A percentile compares a stretch with the other conserved stretches of the same genome.
phyloP scores from a whole-genome alignment of 2,888 invertebrate genomes.

The Schrankia costaestrigalis region DNA sequence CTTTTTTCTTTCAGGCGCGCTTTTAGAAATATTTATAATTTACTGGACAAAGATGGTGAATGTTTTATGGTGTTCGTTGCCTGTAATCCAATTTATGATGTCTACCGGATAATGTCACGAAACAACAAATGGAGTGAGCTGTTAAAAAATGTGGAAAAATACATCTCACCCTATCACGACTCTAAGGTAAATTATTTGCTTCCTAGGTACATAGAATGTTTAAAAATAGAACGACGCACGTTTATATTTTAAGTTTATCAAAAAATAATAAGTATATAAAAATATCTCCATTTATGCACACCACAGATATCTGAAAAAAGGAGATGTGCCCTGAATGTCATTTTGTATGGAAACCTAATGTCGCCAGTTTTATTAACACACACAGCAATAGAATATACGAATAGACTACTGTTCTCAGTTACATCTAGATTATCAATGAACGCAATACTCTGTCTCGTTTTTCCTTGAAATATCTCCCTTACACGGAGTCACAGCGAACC shows the following conservation, averaged over 20 bases:
- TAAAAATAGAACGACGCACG: neutral
- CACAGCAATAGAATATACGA: too few species aligned
- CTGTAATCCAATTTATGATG: constrained; percentile 83
- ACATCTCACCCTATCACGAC: constrained; percentile 84
- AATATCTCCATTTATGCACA: neutral
- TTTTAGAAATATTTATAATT: constrained; percentile 77
- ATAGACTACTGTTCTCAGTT: too few species aligned
- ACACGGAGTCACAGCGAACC: too few species aligned
- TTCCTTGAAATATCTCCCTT: too few species aligned
- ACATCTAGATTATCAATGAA: too few species aligned
- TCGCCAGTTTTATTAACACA: too few species aligned
- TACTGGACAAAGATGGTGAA: constrained; percentile 85
- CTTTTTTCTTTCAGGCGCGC: constrained; percentile 73
- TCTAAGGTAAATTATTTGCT: constrained; percentile 13
- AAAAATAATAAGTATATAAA: neutral
- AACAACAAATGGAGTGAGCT: constrained; percentile 80
- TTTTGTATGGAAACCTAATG: too few species aligned
- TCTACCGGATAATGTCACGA: constrained; percentile 81
- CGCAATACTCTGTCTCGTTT: too few species aligned
- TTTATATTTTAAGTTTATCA: neutral
- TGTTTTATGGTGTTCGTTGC: constrained; percentile 85
- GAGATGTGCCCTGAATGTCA: too few species aligned
- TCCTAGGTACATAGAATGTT: neutral
- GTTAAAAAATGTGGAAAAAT: constrained; percentile 83
- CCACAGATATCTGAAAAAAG: too few species aligned